Percentiles rank a stretch among this genome's conserved stretches.
phyloP scores from a whole-genome alignment of 2,888 invertebrate genomes.

The Ganaspis brasiliensis region DNA sequence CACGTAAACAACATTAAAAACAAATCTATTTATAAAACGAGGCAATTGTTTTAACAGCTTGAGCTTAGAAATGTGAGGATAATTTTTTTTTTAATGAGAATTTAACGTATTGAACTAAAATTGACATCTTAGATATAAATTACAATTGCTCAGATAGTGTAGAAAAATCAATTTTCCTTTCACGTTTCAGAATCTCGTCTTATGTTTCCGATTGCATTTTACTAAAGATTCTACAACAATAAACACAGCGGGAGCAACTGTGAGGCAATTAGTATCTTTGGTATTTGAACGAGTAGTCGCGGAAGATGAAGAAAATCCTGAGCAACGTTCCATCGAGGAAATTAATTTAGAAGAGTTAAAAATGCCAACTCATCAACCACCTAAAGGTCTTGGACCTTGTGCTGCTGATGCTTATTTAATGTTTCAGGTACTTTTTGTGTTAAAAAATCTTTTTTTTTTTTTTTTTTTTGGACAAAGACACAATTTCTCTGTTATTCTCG shows the following conservation, averaged over 20 bases:
- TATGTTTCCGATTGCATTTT: conserved; percentile 98
- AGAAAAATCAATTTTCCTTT: conserved; percentile 46
- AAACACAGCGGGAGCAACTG: conserved; percentile 98
- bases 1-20: not conserved
- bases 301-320: conserved; percentile 85
- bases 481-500: too few relatives aligned
- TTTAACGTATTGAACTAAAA: too few relatives aligned
- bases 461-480: too few relatives aligned
- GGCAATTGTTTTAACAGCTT: too few relatives aligned
- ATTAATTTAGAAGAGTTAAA: conserved; percentile 91
- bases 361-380: conserved; percentile 88
- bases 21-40: not conserved
- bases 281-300: conserved; percentile 93
- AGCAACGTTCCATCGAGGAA: conserved; percentile 74
- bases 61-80: too few relatives aligned
- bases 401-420: conserved; percentile 97
- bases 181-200: conserved; percentile 89
- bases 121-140: too few relatives aligned
- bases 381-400: conserved; percentile 92
- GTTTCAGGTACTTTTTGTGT: conserved; percentile 89
- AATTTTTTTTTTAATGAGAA: too few relatives aligned
- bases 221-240: conserved; percentile 96
- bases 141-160: not conserved
- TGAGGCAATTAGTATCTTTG: conserved; percentile 95
- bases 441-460: too few relatives aligned